A percentile compares a stretch with the other conserved stretches of the same genome.
These are phyloP conservation scores for Callospermophilus lateralis DNA, from an alignment of 2,113 vertebrate species.

Conservation along the genomic window DNA sequence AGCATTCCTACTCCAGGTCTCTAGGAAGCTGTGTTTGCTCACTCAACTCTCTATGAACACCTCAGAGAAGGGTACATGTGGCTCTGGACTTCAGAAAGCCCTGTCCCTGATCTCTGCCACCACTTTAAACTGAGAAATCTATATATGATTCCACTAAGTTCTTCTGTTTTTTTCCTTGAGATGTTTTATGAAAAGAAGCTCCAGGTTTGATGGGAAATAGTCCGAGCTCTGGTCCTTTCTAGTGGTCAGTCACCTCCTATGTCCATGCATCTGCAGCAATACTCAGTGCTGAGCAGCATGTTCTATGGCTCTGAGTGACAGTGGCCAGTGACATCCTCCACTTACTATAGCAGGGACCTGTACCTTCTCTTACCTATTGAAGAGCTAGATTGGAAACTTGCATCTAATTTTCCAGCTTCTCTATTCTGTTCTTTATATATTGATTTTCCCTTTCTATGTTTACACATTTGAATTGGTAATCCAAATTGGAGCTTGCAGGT, in stretches of 20 bases:
- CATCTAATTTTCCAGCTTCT: not conserved
- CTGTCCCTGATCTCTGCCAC: not conserved
- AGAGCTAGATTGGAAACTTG: not conserved
- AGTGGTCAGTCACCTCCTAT: not conserved
- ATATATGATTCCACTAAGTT: not conserved
- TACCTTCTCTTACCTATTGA: not conserved
- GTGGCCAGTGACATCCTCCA: not conserved
- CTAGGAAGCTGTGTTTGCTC: not conserved
- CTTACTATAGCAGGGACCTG: not conserved
- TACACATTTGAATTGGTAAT: not conserved
- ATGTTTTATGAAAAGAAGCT: not conserved
- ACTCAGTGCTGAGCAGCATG: not conserved
- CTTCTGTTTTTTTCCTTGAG: not conserved
- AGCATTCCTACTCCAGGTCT: not conserved
- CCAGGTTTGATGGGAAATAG: not conserved
- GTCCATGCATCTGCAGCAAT: not conserved
- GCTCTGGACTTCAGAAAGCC: not conserved
- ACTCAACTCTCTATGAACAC: not conserved
- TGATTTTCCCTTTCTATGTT: not conserved
- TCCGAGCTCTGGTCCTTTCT: not conserved
- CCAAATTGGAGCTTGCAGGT: not conserved
- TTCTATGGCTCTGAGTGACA: not conserved
- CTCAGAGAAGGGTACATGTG: not conserved
- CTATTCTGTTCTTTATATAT: not conserved
- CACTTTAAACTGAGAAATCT: not conserved